Evolutionary conservation across 2,113 vertebrate species (phyloP), one percentile per base, ranked within the genome.

Genomic region (Takifugu flavidus): DNA sequence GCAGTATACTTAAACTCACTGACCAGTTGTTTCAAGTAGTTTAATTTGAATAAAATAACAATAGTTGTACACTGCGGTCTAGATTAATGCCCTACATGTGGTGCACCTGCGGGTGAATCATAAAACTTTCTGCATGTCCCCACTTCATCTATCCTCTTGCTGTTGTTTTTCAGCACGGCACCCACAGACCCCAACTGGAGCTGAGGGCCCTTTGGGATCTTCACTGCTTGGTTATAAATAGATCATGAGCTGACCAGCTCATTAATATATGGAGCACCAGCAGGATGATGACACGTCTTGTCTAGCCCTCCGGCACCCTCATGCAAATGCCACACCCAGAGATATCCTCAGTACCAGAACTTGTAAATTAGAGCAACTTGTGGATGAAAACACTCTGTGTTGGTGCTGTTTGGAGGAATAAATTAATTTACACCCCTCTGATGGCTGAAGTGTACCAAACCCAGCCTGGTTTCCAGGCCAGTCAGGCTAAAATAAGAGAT

Each of bases 201-300:
- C 82, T 56, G 63, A 59, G 64, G 57, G 58, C 73, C 88, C 83
- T 63, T 50, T n/a, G 83, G 85, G 88, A 87, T 64, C 70, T 82
- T 80, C 64, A 62, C 67, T 82, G 72, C 72, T 79, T 72, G 13
- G 77, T 77, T 89, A 89, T 88, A 83, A 89, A 89, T 89, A 89
- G 86, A 87, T 81, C 67, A 77, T 77, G 71, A 85, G 82, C 78
- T 62, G 78, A 78, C 80, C 71, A 68, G 61, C 86, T 83, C 84
- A 87, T 86, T 86, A 89, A 88, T 85, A 85, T 83, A 70, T 66
- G 75, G 72, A 63, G 74, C 85, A 77, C 68, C 62, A 64, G 75
- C 50, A 67, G 74, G 83, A 87, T 79, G 74, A 84, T 86, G 82
- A 86, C 82, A 86, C 86, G 74, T 82, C 67, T 49, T 82, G 84